Base-by-base conservation (phyloP, 2,888 invertebrate species). In the Drepana falcataria region DNA sequence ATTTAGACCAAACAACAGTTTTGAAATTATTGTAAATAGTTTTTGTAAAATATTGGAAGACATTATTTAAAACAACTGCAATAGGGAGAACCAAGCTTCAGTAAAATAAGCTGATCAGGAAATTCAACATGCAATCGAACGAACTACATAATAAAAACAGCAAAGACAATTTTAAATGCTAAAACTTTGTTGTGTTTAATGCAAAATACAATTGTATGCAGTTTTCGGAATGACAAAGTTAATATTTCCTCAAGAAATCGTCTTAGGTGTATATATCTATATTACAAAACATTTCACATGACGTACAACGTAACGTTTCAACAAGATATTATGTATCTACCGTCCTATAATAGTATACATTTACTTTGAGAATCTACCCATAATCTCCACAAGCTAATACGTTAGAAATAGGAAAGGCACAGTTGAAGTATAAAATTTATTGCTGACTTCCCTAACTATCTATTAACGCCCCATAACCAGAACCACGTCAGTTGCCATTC, bases 381-480 rank as follows among this genome's bases (percentile, higher is more conserved):
- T 81, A 78, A 80, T 79, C 77, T 81, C 77, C 86, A 84, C 85
- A 84, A 84, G 86, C 86, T 89, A 88, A 85, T 83, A 85, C 79
- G 75, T 90, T 89, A 90, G 91, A 91, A 87, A 90, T 89, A 90
- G 90, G 87, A 89, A 91, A 91, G 91, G 91, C 91, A 91, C 91
- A 90, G 90, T 91, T 73, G 90, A 91, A 90, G 89, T 90, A 89
- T 90, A 85, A 88, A 90, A 90, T 85, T 89, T 91, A 91, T 91
- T 91, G 91, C 91, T 90, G 89, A 85, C 82, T 82, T 83, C 80
- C 83, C 85, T 91, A 89, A 86, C 86, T 90, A 89, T 75, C 69
- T 78, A n/a, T n/a, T n/a, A n/a, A 75, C 70, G 60, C 72, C 73
- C 71, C 70, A 70, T 77, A 68, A 77, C 68, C 67, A 73, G 70